Evolutionary conservation across 2,888 invertebrate species (phyloP).

Genomic region (Carpatolechia fugitivella): DNA sequence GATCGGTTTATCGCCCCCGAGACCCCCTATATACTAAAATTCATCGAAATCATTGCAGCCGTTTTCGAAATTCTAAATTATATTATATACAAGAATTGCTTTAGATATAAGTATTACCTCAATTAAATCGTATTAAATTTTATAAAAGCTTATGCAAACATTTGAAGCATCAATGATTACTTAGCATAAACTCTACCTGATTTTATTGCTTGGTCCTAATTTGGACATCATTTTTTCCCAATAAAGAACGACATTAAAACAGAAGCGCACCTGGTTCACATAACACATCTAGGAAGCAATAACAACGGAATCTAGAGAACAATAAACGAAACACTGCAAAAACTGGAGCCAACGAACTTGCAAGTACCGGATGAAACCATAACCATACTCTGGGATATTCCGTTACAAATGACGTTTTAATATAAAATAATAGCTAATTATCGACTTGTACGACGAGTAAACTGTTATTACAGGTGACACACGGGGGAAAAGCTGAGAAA

Average conservation of each 20-base stretch:
- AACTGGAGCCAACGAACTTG: slow-evolving; percentile 15
- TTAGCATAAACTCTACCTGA: too few relatives aligned
- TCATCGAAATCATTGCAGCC: too few relatives aligned
- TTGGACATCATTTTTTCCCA: background rate
- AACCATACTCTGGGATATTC: background rate
- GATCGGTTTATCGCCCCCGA: too few relatives aligned
- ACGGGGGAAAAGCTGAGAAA: slow-evolving; percentile 8
- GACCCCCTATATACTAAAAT: too few relatives aligned
- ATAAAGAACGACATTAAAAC: background rate
- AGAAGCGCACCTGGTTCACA: background rate
- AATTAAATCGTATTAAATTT: too few relatives aligned
- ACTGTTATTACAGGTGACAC: slow-evolving; percentile 2
- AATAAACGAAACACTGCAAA: slow-evolving; percentile 4
- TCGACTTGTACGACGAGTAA: slow-evolving; percentile 6
- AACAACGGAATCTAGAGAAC: background rate
- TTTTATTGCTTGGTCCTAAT: background rate
- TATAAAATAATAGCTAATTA: slow-evolving; percentile 16
- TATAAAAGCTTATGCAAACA: too few relatives aligned
- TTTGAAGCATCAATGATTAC: too few relatives aligned
- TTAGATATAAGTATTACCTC: too few relatives aligned
- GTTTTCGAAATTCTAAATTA: too few relatives aligned
- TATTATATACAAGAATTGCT: too few relatives aligned
- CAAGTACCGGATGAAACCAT: slow-evolving; percentile 18
- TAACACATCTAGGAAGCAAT: slow-evolving; percentile 3
- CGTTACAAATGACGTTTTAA: slow-evolving; percentile 14